Base-by-base conservation (phyloP, 23 tunicate genomes). In the Styela plicata region DNA sequence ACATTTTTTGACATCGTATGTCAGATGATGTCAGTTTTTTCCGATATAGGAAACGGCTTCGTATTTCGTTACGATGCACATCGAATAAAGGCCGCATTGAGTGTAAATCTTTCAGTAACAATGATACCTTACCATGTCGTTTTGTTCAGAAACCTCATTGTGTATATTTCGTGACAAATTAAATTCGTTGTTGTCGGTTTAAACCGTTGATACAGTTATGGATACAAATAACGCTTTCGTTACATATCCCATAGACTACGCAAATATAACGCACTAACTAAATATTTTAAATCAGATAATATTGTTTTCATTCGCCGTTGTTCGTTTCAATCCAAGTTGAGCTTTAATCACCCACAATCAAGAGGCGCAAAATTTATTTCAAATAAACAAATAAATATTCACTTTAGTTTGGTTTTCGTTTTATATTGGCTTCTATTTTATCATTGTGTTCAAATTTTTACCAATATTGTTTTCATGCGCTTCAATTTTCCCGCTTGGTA, bases 181-280 rank as follows among this genome's bases (percentile, higher is more conserved):
- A 36, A 34, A 28, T 30, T 34, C 77, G 77, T 71, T 71, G 77
- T 71, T 71, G 77, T 28, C 77, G 77, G 77, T 71, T 71, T 34
- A 71, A 71, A 71, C 77, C 77, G 77, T 71, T 71, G 77, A 71
- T 71, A 71, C 77, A 71, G 77, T 71, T 71, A 71, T 71, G 77
- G 17, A 32, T 71, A 71, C 77, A 71, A 71, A 71, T 30, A 71
- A 26, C 34, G 32, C 36, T 3, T n/a, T 71, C 77, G 35, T 18
- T 34, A 36, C 34, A 17, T 66, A 3, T 27, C 29, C 70, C 57
- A 44, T 44, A 7, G 13, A 44, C 10, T 44, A 44, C 57, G 57
- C 57, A 44, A 44, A 44, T 44, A 44, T 44, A 44, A 44, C 57
- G 13, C 13, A 13, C 13, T 44, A 5, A 44, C 7, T 13, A 44